Conservation (phyloP, 2,888 invertebrate species). For the Nephrocerus scutellatus region DNA sequence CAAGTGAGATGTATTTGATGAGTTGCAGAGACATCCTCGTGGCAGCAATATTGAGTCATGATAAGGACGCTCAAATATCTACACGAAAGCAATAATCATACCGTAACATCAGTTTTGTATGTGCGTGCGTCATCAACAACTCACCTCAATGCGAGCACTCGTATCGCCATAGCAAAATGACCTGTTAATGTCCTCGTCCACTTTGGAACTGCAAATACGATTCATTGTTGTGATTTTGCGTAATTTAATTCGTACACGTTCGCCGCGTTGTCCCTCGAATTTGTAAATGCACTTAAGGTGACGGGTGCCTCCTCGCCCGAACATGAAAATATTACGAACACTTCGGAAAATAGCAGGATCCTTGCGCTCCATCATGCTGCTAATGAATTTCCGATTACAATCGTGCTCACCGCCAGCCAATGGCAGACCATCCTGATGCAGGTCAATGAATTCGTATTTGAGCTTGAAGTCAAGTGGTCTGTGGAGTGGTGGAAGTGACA, state of each 20-base stretch:
- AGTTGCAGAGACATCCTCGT: constrained; percentile 74
- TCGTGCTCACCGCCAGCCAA: constrained; percentile 60
- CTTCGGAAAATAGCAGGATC: constrained; percentile 71
- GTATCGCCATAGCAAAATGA: constrained; percentile 65
- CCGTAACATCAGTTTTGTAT: background rate
- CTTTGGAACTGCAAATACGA: constrained; percentile 45
- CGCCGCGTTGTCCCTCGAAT: constrained; percentile 77
- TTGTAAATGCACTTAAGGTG: constrained; percentile 85
- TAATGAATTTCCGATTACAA: constrained; percentile 72
- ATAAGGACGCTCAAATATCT: constrained; percentile 71
- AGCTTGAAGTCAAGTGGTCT: constrained; percentile 80
- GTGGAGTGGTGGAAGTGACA: constrained; percentile 23
- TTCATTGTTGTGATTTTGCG: constrained; percentile 63
- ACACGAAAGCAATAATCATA: background rate
- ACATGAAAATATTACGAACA: constrained; percentile 76
- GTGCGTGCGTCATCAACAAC: background rate
- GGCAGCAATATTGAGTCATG: constrained; percentile 62
- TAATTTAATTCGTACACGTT: constrained; percentile 69
- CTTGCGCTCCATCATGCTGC: constrained; percentile 50
- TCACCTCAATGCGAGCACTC: constrained; percentile 58
- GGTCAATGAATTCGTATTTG: constrained; percentile 81
- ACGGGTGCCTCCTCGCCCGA: constrained; percentile 74
- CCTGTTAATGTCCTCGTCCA: constrained; percentile 58
- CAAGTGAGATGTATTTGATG: constrained; percentile 48
- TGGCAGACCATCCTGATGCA: constrained; percentile 76